Base-by-base conservation (phyloP, 1,140 invertebrate species). In the Agrilus planipennis region DNA sequence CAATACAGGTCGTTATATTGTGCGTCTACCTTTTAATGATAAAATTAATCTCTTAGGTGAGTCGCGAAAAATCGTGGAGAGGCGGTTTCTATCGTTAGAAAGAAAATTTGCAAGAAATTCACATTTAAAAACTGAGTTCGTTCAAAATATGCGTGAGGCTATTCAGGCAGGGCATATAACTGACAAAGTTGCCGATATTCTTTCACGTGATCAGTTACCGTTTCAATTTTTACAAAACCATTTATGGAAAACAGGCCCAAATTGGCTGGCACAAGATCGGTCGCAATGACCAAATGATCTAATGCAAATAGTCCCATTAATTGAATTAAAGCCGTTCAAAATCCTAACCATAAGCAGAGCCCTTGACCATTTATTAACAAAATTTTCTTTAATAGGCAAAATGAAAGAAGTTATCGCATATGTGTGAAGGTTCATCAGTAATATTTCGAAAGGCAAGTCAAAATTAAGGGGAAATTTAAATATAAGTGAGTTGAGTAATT, bases 311-410 rank as follows among this genome's bases (percentile, higher is more conserved):
- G n/a, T n/a, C n/a, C n/a, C n/a, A n/a, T n/a, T n/a, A n/a, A n/a
- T n/a, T n/a, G n/a, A n/a, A n/a, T 14, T 50, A 40, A 35, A n/a
- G 34, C 20, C 25, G 22, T 41, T 20, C 22, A n/a, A 39, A 64
- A 16, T 67, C 64, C 63, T 63, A 52, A 55, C 41, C 48, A 17
- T 56, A 55, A 4, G 56, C 56, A 15, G 3, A 29, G 12, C 15
- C 37, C 32, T 14, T 39, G n/a, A n/a, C n/a, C n/a, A n/a, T n/a
- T n/a, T n/a, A n/a, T n/a, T n/a, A n/a, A n/a, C n/a, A n/a, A n/a
- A n/a, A n/a, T n/a, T n/a, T n/a, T n/a, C n/a, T n/a, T n/a, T n/a
- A n/a, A n/a, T n/a, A n/a, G n/a, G n/a, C n/a, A n/a, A n/a, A 12
- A 15, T 12, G 15, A 15, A 35, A 41, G 11, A 15, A 28, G 10